Conservation (phyloP, 2,797 vertebrate genomes). For the Betta splendens region DNA sequence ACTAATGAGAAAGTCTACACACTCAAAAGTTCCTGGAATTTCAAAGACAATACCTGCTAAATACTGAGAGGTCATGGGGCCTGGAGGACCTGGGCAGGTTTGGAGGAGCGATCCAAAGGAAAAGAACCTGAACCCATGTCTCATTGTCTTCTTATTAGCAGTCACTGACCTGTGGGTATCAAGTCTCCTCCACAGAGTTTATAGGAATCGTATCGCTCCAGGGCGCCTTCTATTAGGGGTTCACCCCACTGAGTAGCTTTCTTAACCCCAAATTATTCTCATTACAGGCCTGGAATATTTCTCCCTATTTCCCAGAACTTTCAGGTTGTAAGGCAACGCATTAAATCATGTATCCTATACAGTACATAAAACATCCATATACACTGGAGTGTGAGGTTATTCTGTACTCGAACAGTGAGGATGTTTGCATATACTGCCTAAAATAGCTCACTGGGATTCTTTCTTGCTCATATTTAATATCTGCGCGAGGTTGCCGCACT, state of each 20-base stretch:
- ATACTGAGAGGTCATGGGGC: conserved; percentile 79
- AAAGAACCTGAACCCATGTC: conserved; percentile 77
- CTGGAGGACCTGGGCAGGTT: conserved; percentile 65
- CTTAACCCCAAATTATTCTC: conserved; percentile 77
- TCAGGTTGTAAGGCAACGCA: conserved; percentile 52
- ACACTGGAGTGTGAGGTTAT: no score
- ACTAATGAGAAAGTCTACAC: conserved; percentile 93
- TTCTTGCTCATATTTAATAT: conserved; percentile 43
- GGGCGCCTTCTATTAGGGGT: conserved; percentile 78
- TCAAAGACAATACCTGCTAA: conserved; percentile 87
- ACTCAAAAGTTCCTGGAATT: conserved; percentile 83
- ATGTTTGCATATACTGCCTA: conserved; percentile 48
- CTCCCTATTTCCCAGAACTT: conserved; percentile 68
- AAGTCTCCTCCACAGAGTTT: conserved; percentile 80
- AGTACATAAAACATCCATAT: no score
- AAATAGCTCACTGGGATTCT: conserved; percentile 37
- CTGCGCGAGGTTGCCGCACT: conserved; percentile 41
- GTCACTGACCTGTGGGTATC: conserved; percentile 85
- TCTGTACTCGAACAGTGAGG: conserved; percentile 25
- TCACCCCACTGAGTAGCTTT: conserved; percentile 71
- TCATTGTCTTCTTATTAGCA: conserved; percentile 86
- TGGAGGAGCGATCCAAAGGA: conserved; percentile 70
- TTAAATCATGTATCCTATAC: conserved; percentile 59
- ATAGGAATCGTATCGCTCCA: conserved; percentile 77
- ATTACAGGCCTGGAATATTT: conserved; percentile 76